Base-by-base conservation (phyloP, 2,113 vertebrate species). In the Colaptes auratus region DNA sequence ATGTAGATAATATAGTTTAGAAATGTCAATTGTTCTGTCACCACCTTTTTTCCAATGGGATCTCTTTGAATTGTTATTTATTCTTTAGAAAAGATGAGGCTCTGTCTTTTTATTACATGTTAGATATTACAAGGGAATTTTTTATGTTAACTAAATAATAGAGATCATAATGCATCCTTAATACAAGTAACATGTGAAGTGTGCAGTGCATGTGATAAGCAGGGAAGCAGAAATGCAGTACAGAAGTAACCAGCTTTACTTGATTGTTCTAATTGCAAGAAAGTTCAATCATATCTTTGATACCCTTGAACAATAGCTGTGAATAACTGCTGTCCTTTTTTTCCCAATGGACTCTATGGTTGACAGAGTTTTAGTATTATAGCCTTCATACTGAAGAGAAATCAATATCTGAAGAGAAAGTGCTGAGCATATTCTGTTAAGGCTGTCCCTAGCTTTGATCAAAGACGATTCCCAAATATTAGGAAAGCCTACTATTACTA, bases 361-460 rank as follows among this genome's bases (percentile, higher is more conserved):
- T 90, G 82, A 28, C 73, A 55, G 23, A 80, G 31, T 72, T 89
- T 88, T 75, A 61, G 39, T 61, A 20, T 92, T 81, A 31, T 5
- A 75, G 53, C 27, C 46, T 81, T 88, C 35, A 31, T 33, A 35
- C 30, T 91, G 76, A 88, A 71, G 7, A 72, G 58, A 88, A 93
- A 91, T 89, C 87, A 64, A 42, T 91, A 61, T 14, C 72, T 92
- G 60, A 88, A 78, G 60, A 86, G 78, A 35, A 94, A 90, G 21
- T 46, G 15, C 30, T 86, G 44, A 64, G 53, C 72, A 27, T 84
- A 52, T 78, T 81, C 48, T 86, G 46, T 65, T 75, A 84, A 91
- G 53, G 31, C 58, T 71, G 64, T 64, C 52, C 18, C 27, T 70
- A 24, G 48, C 23, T 92, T 92, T 94, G 61, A 76, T 91, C 88